Base-by-base conservation (phyloP, 2,113 vertebrate genomes). In the Rhabdomys dilectus region DNA sequence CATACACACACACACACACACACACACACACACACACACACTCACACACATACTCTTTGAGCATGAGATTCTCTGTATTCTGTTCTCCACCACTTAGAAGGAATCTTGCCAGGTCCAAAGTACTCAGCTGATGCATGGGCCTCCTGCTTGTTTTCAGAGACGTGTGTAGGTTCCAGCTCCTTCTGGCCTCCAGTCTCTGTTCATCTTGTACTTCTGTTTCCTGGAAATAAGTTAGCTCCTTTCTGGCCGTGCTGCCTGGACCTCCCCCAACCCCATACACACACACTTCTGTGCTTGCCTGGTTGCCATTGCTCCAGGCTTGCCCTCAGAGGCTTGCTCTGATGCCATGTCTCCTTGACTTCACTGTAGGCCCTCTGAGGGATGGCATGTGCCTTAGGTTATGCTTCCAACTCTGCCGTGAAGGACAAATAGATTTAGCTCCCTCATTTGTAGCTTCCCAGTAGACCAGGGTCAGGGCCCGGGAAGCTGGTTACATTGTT, bases 401-500 rank as follows among this genome's bases (percentile, higher is more conserved):
- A 7, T 12, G n/a, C 7, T 48, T 26, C 84, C 17, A 17, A 2
- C 21, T 64, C n/a, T 39, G 9, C 80, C 42, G 15, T 42, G 56
- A 82, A 42, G 36, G n/a, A 19, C 81, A 29, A 2, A 62, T 62
- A 58, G 58, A 84, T 84, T 10, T 8, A 3, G 68, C 68, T 88
- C 36, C 16, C 36, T 88, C 7, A 39, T 22, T 73, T 17, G 29
- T 19, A 19, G 58, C 87, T 53, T 42, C 72, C 60, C 36, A 0
- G 0, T 13, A n/a, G 48, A 26, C 84, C 73, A 12, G 0, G 0
- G 1, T 19, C 72, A 31, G 62, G 81, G 34, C 70, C 53, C 5
- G n/a, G 62, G 21, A 26, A 11, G 24, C 58, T 6, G 9, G 51
- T 3, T 42, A 17, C 1, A 0, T 15, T 4, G 9, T 2, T 6